phyloP scores from a whole-genome alignment of 2,797 vertebrate species.

The Hybognathus amarus region DNA sequence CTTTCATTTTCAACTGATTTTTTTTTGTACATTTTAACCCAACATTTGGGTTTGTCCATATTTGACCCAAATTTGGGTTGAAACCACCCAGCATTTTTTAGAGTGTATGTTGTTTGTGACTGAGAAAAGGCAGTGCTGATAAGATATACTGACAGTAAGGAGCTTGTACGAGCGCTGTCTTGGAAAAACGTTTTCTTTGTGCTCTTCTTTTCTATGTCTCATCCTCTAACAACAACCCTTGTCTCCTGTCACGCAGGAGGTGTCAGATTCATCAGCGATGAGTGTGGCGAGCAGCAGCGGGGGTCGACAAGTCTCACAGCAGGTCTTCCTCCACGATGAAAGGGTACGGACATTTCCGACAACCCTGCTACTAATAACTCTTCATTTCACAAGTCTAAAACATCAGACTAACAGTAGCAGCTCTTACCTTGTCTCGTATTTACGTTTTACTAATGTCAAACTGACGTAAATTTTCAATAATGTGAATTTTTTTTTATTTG shows the following conservation, averaged over 20 bases:
- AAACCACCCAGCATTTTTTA: too few species aligned
- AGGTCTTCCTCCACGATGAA: slow-evolving; percentile 70
- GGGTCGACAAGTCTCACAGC: slow-evolving; percentile 71
- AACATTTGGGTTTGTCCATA: too few species aligned
- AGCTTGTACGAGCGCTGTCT: neutral
- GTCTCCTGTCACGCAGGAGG: slow-evolving; percentile 76
- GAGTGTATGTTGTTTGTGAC: neutral
- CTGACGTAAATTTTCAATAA: neutral
- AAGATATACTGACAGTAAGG: too few species aligned
- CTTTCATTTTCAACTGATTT: too few species aligned
- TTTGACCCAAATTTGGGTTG: too few species aligned
- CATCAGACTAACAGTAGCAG: neutral
- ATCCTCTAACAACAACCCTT: slow-evolving; percentile 58
- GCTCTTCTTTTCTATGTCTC: slow-evolving; percentile 17
- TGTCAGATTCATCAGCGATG: slow-evolving; percentile 75
- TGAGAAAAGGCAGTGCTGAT: neutral
- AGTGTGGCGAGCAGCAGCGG: slow-evolving; percentile 72
- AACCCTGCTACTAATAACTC: slow-evolving; percentile 43
- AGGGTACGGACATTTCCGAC: slow-evolving; percentile 74
- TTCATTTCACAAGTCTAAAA: slow-evolving; percentile 27
- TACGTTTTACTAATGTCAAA: slow-evolving; percentile 7
- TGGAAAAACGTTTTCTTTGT: slow-evolving; percentile 25
- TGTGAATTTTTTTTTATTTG: neutral
- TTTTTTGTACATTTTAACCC: too few species aligned
- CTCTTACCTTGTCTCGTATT: slow-evolving; percentile 12